A percentile compares a stretch with the other conserved stretches of the same genome.
phyloP scores from a whole-genome alignment of 1,140 invertebrate species.

The Drosophila fuyamai region DNA sequence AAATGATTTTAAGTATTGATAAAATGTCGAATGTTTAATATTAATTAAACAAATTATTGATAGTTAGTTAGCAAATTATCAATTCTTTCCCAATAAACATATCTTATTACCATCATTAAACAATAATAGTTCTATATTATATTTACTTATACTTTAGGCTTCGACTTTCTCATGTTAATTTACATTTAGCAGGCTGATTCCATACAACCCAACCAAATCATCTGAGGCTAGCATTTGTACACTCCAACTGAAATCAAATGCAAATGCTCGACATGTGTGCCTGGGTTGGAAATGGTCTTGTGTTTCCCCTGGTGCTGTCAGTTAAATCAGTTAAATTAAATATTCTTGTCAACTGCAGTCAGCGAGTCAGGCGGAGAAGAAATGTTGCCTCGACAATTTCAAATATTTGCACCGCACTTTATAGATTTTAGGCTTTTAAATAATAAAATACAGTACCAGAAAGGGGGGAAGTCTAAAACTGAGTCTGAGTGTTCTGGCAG shows the following conservation, averaged over 20 bases:
- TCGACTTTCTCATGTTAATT: too few species aligned
- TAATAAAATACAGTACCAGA: conserved; percentile 68
- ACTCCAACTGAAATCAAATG: conserved; percentile 41
- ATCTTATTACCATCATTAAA: too few species aligned
- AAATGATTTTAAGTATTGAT: too few species aligned
- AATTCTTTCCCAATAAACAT: too few species aligned
- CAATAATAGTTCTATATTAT: too few species aligned
- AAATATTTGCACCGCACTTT: conserved; percentile 82
- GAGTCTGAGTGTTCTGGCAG: conserved; percentile 38
- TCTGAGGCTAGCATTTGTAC: conserved; percentile 15
- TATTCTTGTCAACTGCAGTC: conserved; percentile 81
- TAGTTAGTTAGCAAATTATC: too few species aligned
- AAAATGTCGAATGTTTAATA: too few species aligned
- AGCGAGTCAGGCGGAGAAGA: conserved; percentile 62
- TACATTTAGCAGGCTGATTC: not conserved
- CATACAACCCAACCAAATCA: not conserved
- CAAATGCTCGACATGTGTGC: conserved; percentile 49
- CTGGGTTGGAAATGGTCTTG: conserved; percentile 33
- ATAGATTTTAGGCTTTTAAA: conserved; percentile 83
- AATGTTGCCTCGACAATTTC: conserved; percentile 77
- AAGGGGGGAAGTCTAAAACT: conserved; percentile 14
- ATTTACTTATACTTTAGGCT: too few species aligned
- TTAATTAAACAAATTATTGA: too few species aligned
- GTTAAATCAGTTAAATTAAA: conserved; percentile 68
- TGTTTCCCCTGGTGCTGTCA: conserved; percentile 19